These are phyloP conservation scores for Amiota communis DNA, from an alignment of 2,888 invertebrate genomes.

Conservation along the genomic window DNA sequence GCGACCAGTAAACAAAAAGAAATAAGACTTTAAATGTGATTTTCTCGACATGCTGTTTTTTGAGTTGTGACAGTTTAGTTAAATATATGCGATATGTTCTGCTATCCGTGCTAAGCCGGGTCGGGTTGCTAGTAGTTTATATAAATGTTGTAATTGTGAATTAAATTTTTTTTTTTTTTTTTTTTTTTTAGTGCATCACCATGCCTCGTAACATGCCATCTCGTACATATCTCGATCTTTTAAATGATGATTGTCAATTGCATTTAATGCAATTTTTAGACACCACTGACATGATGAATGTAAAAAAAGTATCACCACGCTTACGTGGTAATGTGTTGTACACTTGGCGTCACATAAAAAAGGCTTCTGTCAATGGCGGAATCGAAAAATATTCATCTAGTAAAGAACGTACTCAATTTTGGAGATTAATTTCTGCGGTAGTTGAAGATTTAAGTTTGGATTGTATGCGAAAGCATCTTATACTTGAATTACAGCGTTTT, in stretches of 20 bases:
- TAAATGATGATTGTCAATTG: constrained; percentile 52
- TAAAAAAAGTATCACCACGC: constrained; percentile 35
- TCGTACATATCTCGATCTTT: constrained; percentile 30
- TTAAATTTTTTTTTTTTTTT: too few species aligned
- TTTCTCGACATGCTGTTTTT: too few species aligned
- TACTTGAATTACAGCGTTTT: constrained; percentile 31
- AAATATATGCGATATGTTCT: too few species aligned
- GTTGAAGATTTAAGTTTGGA: constrained; percentile 36
- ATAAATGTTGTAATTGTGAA: too few species aligned
- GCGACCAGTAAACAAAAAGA: too few species aligned
- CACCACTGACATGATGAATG: constrained; percentile 44
- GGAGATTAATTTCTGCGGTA: constrained; percentile 37
- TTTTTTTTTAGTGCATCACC: too few species aligned
- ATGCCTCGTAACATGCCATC: too few species aligned
- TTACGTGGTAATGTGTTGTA: constrained; percentile 37
- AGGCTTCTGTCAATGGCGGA: background rate
- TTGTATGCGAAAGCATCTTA: constrained; percentile 1
- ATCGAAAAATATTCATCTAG: constrained; percentile 20
- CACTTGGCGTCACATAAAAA: constrained; percentile 43
- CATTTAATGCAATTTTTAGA: constrained; percentile 43
- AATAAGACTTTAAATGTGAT: too few species aligned
- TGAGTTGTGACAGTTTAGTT: too few species aligned
- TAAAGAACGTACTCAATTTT: constrained; percentile 39
- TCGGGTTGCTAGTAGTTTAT: too few species aligned
- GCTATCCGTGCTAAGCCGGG: too few species aligned